phyloP scores from a whole-genome alignment of 2,113 vertebrate species.

The Etheostoma cragini region DNA sequence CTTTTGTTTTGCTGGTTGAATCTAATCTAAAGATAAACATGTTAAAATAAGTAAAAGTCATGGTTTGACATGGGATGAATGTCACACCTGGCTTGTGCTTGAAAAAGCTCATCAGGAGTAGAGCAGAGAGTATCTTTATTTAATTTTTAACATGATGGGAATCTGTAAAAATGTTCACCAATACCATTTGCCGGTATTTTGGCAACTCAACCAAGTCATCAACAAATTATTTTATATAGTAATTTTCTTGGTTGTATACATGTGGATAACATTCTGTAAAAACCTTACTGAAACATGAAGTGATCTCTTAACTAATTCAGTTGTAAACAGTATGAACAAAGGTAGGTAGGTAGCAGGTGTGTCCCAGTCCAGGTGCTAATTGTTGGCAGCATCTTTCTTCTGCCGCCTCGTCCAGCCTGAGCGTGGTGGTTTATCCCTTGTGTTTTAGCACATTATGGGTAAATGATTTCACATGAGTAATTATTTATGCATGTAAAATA shows the following conservation, averaged over 20 bases:
- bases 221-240: neutral
- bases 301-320: neutral
- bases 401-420: conserved; percentile 1
- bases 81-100: neutral
- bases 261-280: too few relatives aligned
- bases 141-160: neutral
- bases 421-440: neutral
- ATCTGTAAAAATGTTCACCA: neutral
- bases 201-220: neutral
- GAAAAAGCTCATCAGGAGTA: neutral
- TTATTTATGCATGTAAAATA: conserved; percentile 40
- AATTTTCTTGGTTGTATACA: neutral
- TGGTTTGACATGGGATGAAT: neutral
- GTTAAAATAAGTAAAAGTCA: neutral
- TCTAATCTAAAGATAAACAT: neutral
- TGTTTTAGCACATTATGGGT: neutral
- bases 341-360: conserved; percentile 6
- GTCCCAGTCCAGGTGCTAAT: conserved; percentile 4
- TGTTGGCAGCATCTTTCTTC: neutral
- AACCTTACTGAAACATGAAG: neutral
- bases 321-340: neutral
- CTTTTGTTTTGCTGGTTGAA: too few relatives aligned
- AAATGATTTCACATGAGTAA: conserved; percentile 12
- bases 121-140: neutral
- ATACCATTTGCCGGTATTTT: neutral